A percentile compares a stretch with the other conserved stretches of the same genome.
Evolutionary conservation across 2,113 vertebrate species (phyloP).

Genomic region (Dasyurus viverrinus): DNA sequence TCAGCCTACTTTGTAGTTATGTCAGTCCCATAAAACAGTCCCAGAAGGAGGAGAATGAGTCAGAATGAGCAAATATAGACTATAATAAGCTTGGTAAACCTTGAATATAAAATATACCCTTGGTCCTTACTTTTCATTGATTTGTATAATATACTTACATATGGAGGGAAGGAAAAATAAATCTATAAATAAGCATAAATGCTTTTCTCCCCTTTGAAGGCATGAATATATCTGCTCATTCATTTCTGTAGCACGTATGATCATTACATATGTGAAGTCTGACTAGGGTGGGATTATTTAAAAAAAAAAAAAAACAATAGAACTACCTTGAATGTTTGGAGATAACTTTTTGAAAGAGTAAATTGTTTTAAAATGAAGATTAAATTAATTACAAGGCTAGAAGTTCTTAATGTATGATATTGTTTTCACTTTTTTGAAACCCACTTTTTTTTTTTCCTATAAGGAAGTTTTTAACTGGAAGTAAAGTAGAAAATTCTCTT

Average conservation of each 20-base stretch:
- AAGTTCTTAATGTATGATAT: not conserved
- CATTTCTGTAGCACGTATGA: conserved; percentile 16
- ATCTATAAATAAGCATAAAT: conserved; percentile 68
- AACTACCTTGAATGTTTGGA: conserved; percentile 38
- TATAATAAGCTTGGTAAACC: not conserved
- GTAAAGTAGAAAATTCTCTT: conserved; percentile 34
- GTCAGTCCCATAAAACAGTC: not conserved
- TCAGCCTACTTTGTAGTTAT: not conserved
- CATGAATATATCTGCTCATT: conserved; percentile 40
- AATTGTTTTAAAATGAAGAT: conserved; percentile 1
- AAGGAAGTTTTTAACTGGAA: conserved; percentile 23
- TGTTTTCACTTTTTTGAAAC: not conserved
- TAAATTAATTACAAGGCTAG: conserved; percentile 50
- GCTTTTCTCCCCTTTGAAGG: conserved; percentile 66
- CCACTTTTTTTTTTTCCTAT: not conserved
- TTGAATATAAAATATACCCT: not conserved
- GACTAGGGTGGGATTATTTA: not conserved
- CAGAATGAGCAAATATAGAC: not conserved
- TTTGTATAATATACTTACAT: conserved; percentile 31
- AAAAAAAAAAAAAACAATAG: conserved; percentile 14
- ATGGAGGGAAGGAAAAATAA: conserved; percentile 27
- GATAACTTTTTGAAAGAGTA: conserved; percentile 26
- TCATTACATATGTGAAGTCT: not conserved
- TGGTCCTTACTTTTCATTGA: conserved; percentile 35
- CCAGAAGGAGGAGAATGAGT: not conserved